These are phyloP conservation scores for Diplosoma virens DNA, from an alignment of 23 tunicate genomes.

Conservation along the genomic window DNA sequence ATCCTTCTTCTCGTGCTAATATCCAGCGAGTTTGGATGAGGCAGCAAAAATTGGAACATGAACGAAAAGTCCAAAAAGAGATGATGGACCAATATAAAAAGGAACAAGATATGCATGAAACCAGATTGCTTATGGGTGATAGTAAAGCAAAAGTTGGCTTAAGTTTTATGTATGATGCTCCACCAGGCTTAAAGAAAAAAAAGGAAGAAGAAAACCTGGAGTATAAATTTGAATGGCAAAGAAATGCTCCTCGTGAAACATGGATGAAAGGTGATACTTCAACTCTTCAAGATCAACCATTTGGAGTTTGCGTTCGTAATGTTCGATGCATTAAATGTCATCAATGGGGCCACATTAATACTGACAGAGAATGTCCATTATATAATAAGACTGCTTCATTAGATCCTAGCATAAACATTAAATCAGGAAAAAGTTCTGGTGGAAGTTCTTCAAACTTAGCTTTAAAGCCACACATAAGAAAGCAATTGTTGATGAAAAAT, in stretches of 20 bases:
- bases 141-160: conserved; percentile 98
- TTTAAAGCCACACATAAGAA: conserved; percentile 65
- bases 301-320: conserved; percentile 93
- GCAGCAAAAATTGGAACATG: conserved; percentile 91
- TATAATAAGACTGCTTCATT: conserved; percentile 88
- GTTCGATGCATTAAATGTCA: conserved; percentile 97
- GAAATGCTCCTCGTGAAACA: conserved; percentile 94
- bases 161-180: conserved; percentile 99
- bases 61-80: conserved; percentile 77
- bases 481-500: conserved; percentile 58
- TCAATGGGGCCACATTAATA: conserved; percentile 99
- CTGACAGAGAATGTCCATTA: conserved; percentile 96
- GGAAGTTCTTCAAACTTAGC: conserved; percentile 43
- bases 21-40: conserved; percentile 99
- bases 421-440: conserved; percentile 25
- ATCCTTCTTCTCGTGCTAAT: conserved; percentile 93
- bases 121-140: conserved; percentile 98
- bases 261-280: conserved; percentile 93
- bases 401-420: conserved; percentile 66
- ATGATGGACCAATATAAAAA: conserved; percentile 92
- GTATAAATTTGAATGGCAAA: conserved; percentile 97
- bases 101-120: conserved; percentile 99
- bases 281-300: conserved; percentile 93
- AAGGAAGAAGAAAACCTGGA: conserved; percentile 75
- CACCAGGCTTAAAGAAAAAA: conserved; percentile 84